Base-by-base conservation (phyloP, 2,797 vertebrate species). In the Labeo calbasu region DNA sequence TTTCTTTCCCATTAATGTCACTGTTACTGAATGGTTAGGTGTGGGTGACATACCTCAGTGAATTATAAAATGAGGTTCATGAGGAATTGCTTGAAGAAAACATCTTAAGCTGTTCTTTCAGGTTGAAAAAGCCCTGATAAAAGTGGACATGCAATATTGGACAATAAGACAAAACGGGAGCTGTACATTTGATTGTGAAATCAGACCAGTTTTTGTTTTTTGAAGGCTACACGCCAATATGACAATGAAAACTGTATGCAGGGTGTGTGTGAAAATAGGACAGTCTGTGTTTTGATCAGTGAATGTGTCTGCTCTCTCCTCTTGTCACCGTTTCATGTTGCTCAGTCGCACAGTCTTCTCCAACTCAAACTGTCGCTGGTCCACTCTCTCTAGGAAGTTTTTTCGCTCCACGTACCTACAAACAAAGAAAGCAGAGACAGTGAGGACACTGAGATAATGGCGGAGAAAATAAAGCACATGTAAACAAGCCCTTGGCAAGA, bases 371-470 rank as follows among this genome's bases (percentile, higher is more conserved):
- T 97, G 97, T 13, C 98, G 96, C 89, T 98, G 96, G 92, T 99
- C 98, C 50, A 99, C 98, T 0, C 98, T 95, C 88, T 99, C 97
- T 91, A 99, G 93, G 92, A 99, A 99, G 10, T 98, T 97, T 89
- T 98, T 98, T 89, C 97, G 94, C 91, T 99, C 98, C 84, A 99
- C 96, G 90, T 97, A 99, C 92, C 98, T 99, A 89, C 15, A 84
- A 87, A 79, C 68, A 81, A 40, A 77, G 8, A 82, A 9, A 63
- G 25, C 14, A 53, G 61, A 51, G 32, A 76, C 12, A 40, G 70
- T n/a, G 25, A 40, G 23, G 25, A 82, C 2, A 25, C 5, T 9
- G 61, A 68, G 40, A 68, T 77, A 77, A 48, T 48, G 51, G 7
- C 12, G 7, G 13, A 36, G n/a, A 13, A 46, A 23, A 48, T 48